These are phyloP conservation scores for Macrosoma leucophasiata DNA, from an alignment of 2,888 invertebrate species.

Conservation along the genomic window DNA sequence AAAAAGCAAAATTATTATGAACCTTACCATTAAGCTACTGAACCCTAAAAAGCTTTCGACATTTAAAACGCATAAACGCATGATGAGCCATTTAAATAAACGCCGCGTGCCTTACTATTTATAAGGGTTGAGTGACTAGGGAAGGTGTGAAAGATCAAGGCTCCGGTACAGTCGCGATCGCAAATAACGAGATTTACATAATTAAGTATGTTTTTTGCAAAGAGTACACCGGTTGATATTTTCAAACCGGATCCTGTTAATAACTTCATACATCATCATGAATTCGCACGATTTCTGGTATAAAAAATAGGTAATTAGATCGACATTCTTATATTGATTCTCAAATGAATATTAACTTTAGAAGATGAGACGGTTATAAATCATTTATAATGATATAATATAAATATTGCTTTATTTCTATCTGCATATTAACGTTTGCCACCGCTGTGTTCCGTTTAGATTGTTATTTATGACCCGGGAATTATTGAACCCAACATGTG, in stretches of 20 bases:
- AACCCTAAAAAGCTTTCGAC: constrained; percentile 50
- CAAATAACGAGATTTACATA: constrained; percentile 54
- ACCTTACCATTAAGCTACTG: too few relatives aligned
- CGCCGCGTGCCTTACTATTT: constrained; percentile 23
- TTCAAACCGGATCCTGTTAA: constrained; percentile 42
- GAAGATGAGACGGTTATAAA: too few relatives aligned
- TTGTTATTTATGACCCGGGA: too few relatives aligned
- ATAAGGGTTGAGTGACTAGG: constrained; percentile 41
- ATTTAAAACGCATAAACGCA: constrained; percentile 43
- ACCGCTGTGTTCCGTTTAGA: too few relatives aligned
- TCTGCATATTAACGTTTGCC: too few relatives aligned
- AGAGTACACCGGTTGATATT: constrained; percentile 61
- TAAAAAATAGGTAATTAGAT: too few relatives aligned
- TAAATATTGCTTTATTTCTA: too few relatives aligned
- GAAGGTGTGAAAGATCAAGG: constrained; percentile 60
- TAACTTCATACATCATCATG: constrained; percentile 2
- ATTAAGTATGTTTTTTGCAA: constrained; percentile 37
- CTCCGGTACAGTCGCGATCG: constrained; percentile 30
- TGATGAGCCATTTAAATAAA: constrained; percentile 41
- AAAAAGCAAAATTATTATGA: too few relatives aligned
- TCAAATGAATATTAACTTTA: too few relatives aligned
- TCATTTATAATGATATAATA: too few relatives aligned
- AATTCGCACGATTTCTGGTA: not conserved
- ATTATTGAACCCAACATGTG: too few relatives aligned
- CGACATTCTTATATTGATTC: too few relatives aligned